A percentile compares a stretch with the other conserved stretches of the same genome.
Evolutionary conservation across 1,140 invertebrate genomes (phyloP).

Genomic region (Nymphalis io): DNA sequence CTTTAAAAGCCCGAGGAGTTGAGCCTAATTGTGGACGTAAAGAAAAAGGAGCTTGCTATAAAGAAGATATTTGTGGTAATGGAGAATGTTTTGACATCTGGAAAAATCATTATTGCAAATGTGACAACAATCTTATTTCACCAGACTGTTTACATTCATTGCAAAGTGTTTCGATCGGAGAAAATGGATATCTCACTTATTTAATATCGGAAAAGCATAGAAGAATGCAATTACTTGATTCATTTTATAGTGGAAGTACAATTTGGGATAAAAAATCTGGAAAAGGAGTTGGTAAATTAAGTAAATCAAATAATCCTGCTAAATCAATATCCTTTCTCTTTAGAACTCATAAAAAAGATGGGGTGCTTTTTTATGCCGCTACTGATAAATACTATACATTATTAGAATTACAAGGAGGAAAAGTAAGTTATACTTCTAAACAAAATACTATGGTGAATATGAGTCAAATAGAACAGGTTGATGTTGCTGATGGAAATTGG

Average conservation of each 20-base stretch:
- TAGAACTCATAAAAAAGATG: slow-evolving; percentile 88
- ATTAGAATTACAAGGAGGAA: slow-evolving; percentile 87
- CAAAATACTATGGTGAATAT: slow-evolving; percentile 90
- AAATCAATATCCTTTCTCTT: slow-evolving; percentile 92
- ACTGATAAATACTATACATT: slow-evolving; percentile 94
- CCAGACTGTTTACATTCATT: slow-evolving; percentile 90
- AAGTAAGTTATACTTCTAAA: slow-evolving; percentile 88
- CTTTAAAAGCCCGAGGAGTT: slow-evolving; percentile 86
- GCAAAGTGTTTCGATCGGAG: slow-evolving; percentile 88
- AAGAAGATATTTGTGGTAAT: slow-evolving; percentile 84
- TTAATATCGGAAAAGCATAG: slow-evolving; percentile 91
- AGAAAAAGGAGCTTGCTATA: slow-evolving; percentile 82
- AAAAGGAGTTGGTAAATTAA: slow-evolving; percentile 65
- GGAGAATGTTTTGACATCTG: slow-evolving; percentile 92
- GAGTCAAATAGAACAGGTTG: slow-evolving; percentile 82
- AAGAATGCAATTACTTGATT: slow-evolving; percentile 91
- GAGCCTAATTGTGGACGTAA: slow-evolving; percentile 88
- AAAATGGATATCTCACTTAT: slow-evolving; percentile 90
- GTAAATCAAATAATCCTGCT: slow-evolving; percentile 72
- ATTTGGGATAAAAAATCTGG: slow-evolving; percentile 82
- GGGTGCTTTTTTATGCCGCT: slow-evolving; percentile 90
- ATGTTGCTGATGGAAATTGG: slow-evolving; percentile 90
- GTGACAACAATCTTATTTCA: slow-evolving; percentile 85
- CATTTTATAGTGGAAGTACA: slow-evolving; percentile 87
- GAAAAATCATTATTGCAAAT: slow-evolving; percentile 87